A percentile compares a stretch with the other conserved stretches of the same genome.
Evolutionary conservation across 2,113 vertebrate species (phyloP).

Genomic region (Phalacrocorax aristotelis): DNA sequence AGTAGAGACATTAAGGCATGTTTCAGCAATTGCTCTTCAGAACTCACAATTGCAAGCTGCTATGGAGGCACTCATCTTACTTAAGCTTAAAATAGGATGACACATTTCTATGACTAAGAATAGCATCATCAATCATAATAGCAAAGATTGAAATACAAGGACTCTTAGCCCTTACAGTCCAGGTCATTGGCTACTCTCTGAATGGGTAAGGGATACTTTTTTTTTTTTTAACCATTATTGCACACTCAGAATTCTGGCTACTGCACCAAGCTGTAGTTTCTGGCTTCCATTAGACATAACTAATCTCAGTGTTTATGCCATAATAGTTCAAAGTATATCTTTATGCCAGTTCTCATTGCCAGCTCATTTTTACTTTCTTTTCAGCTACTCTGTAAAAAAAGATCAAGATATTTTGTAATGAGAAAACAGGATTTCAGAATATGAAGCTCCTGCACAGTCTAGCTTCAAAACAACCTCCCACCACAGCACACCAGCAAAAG

Average conservation of each 20-base stretch:
- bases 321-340: background rate
- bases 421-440: background rate
- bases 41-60: background rate
- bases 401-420: background rate
- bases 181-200: background rate
- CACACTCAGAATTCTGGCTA: background rate
- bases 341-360: background rate
- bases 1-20: background rate
- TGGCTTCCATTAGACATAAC: background rate
- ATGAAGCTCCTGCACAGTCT: background rate
- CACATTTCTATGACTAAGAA: background rate
- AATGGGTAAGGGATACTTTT: background rate
- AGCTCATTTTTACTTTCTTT: background rate
- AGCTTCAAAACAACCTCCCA: slow-evolving; percentile 28
- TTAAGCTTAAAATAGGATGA: background rate
- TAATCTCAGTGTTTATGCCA: background rate
- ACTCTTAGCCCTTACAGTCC: background rate
- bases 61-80: background rate
- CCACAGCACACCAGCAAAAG: background rate
- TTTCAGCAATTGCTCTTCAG: background rate
- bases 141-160: background rate
- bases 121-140: background rate
- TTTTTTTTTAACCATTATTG: background rate
- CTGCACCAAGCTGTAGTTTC: background rate
- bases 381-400: background rate